Evolutionary conservation across 2,113 vertebrate genomes (phyloP), one percentile per base, ranked within the genome.

Genomic region (Poecilia latipinna): DNA sequence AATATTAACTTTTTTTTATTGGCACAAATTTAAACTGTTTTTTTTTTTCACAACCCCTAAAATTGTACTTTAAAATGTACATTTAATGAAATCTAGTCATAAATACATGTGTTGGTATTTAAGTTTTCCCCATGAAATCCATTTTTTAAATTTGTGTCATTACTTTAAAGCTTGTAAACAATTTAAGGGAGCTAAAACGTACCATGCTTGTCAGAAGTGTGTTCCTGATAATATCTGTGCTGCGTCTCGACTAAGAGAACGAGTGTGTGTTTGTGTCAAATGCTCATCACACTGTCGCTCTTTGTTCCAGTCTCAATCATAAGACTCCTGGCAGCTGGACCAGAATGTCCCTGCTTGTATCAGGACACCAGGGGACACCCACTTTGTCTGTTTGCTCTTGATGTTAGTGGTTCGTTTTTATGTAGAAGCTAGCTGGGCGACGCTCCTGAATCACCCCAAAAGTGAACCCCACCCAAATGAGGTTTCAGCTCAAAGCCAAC

Each of bases 251-350:
- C 54, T 54, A 67, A 79, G 61, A 65, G 67, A 68, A 80, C 54
- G 62, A 29, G 48, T 68, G 37, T 31, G 54, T 72, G 51, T 70
- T 65, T 35, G 66, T 72, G 48, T 26, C 61, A 76, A n/a, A 57
- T 10, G 51, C 26, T 77, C 65, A 24, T 70, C 68, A 90, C 89
- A 90, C 72, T 91, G 78, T 65, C 35, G 65, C 13, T 68, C 88
- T 90, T 91, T 91, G 91, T 92, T 86, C 71, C 69, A 75, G 74
- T 80, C 74, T 77, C 76, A 35, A 86, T 90, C 89, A 89, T 89
- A 85, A 88, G 84, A 90, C 87, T 74, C 72, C 60, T 86, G 75
- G 79, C 89, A 83, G 69, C 44, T 24, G 3, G 75, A 83, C 82
- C 77, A 85, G 69, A 76, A 83, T 72, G 61, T 82, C 80, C 48